Evolutionary conservation across 2,888 invertebrate species (phyloP).

Genomic region (Thumatha senex): DNA sequence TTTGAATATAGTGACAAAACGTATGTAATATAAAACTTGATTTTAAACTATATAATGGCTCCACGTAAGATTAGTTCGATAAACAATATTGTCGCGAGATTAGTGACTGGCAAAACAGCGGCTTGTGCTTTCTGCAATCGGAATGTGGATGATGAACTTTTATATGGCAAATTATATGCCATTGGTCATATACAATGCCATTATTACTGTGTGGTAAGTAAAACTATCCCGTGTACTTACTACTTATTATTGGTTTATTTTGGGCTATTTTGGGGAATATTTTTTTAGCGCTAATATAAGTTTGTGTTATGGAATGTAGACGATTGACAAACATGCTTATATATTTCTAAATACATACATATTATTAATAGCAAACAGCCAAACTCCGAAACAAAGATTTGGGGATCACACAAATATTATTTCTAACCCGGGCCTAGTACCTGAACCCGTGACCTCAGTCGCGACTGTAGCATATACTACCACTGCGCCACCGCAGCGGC

Average conservation of each 20-base stretch:
- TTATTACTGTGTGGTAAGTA: slow-evolving; percentile 89
- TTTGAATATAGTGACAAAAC: neutral
- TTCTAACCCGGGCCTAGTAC: too few relatives aligned
- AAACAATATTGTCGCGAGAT: slow-evolving; percentile 47
- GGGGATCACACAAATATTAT: too few relatives aligned
- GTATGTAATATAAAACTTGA: neutral
- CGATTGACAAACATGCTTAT: too few relatives aligned
- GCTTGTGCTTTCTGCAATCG: slow-evolving; percentile 82
- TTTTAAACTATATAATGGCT: slow-evolving; percentile 33
- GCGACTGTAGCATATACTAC: too few relatives aligned
- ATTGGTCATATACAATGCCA: slow-evolving; percentile 85
- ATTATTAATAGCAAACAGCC: too few relatives aligned
- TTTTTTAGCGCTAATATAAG: too few relatives aligned
- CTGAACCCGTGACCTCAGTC: too few relatives aligned
- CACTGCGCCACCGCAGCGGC: too few relatives aligned
- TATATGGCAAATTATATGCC: slow-evolving; percentile 82
- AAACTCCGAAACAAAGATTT: too few relatives aligned
- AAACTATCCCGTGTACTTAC: neutral
- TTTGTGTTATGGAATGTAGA: too few relatives aligned
- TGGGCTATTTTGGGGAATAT: neutral
- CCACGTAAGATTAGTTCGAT: slow-evolving; percentile 22
- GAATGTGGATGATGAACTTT: slow-evolving; percentile 76
- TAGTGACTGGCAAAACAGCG: slow-evolving; percentile 52
- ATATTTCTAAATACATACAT: too few relatives aligned
- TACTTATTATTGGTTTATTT: neutral